Evolutionary conservation across 2,888 invertebrate species (phyloP), one percentile per base, ranked within the genome.

Genomic region (Pollenia griseotomentosa): DNA sequence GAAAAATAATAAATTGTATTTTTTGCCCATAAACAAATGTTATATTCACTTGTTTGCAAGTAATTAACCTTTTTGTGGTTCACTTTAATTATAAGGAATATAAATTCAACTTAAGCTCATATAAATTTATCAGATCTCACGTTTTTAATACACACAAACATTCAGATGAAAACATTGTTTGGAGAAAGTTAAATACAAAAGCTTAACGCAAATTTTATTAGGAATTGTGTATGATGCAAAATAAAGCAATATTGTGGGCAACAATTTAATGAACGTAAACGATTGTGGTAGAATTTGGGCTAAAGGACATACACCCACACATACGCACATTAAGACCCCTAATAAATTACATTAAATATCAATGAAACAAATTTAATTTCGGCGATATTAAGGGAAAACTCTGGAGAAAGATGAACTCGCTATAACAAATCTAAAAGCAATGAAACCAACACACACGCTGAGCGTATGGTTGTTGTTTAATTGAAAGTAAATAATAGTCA

Each of bases 401-500:
- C n/a, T 14, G 33, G 14, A n/a, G 14, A 33, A 59, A 40, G 33
- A 12, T 33, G 33, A 33, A 59, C 14, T 14, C 11, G 5, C 40
- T 59, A 40, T 7, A 7, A n/a, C 1, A 59, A 33, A 59, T 2
- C 59, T 10, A 12, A 33, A 57, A 23, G 23, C 11, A 33, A 23
- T 5, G 4, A 57, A 59, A 33, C 23, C 14, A 59, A 0, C 19
- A 5, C 2, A 59, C 33, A 33, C 14, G 8, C 16, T 14, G 8
- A 14, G 10, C 14, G 59, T 14, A 59, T 59, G 40, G n/a, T 59
- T 59, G 14, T 1, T n/a, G 3, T 63, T 63, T 16, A 63, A 63
- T 63, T n/a, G n/a, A 61, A n/a, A 61, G 14, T 61, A 10, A 16
- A 63, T 42, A 63, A 42, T 44, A 63, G 44, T 63, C 16, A 63